Conservation (phyloP, 2,113 vertebrate genomes). For the Hirundichthys speculiger region DNA sequence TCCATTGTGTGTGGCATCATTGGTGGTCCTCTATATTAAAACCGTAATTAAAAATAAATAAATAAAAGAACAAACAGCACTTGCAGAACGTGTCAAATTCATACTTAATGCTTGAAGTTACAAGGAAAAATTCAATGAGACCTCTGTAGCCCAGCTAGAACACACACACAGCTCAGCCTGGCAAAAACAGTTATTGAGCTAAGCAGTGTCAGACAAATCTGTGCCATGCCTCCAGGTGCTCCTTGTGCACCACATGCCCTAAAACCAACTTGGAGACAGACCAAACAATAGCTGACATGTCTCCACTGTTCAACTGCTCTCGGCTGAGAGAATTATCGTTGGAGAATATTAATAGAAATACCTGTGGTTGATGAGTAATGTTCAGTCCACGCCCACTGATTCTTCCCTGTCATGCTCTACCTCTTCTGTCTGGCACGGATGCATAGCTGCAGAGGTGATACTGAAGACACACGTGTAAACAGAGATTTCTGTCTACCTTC, state of each 20-base stretch:
- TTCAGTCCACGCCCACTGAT: constrained; percentile 41
- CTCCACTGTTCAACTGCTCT: constrained; percentile 56
- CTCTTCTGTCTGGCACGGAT: constrained; percentile 49
- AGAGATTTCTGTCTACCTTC: constrained; percentile 22
- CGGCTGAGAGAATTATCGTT: constrained; percentile 42
- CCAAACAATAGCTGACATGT: constrained; percentile 76
- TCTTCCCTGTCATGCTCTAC: constrained; percentile 53
- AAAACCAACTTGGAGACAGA: constrained; percentile 59
- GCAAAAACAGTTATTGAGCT: constrained; percentile 34
- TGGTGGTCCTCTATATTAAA: too few relatives aligned
- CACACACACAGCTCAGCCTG: constrained; percentile 19
- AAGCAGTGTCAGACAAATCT: constrained; percentile 47
- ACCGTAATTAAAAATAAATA: too few relatives aligned
- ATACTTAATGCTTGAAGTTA: constrained; percentile 8
- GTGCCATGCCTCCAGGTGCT: constrained; percentile 53
- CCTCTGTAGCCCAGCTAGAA: constrained; percentile 5
- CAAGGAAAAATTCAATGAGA: constrained; percentile 9
- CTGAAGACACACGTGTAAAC: constrained; percentile 55
- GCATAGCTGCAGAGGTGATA: constrained; percentile 55
- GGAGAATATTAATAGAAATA: constrained; percentile 80
- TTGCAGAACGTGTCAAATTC: background rate
- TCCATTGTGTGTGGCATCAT: too few relatives aligned
- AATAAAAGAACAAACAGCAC: too few relatives aligned
- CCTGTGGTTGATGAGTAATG: constrained; percentile 75
- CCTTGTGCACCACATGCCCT: constrained; percentile 51